Evolutionary conservation across 2,888 invertebrate genomes (phyloP), one percentile per base, ranked within the genome.

Genomic region (Andrena dorsata): DNA sequence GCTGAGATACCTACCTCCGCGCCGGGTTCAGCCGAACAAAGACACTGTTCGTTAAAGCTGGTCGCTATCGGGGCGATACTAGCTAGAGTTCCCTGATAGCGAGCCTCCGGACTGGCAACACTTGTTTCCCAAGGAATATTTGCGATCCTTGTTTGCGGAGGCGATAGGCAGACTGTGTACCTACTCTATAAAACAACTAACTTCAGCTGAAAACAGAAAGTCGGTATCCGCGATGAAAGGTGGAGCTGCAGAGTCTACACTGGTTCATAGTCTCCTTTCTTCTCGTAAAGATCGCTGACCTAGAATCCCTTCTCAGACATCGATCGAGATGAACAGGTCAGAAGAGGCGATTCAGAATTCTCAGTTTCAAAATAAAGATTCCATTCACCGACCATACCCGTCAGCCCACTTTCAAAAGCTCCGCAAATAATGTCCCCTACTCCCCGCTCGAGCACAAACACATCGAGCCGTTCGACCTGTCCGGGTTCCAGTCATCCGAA

Each of bases 51-150:
- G 58, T 58, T 60, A 41, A 60, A 49, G n/a, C 53, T 53, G 51
- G 28, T 51, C 30, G 72, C 51, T 58, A 58, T 70, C 69, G 58
- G 47, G 60, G 30, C 23, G 32, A 56, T 23, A 20, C 32, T 5
- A 16, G 16, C n/a, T 3, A 51, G 51, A 53, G 53, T 8, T 30
- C 49, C 2, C 16, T 8, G 51, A 51, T 63, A 72, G 51, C 20
- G 16, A 10, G n/a, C 63, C 28, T 20, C 2, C n/a, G 8, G 30
- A 65, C 35, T 13, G n/a, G 10, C 20, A 13, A 20, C 47, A 13
- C 41, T 41, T 65, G 65, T 65, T 65, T 51, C 35, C 16, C 16
- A 35, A 56, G 2, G 64, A 51, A 53, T 65, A 73, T 73, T 56
- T 65, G n/a, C n/a, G n/a, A 32, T 32, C 35, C 51, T 16, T 71